phyloP scores from a whole-genome alignment of 2,888 invertebrate species.

The Synanthedon andrenaeformis region DNA sequence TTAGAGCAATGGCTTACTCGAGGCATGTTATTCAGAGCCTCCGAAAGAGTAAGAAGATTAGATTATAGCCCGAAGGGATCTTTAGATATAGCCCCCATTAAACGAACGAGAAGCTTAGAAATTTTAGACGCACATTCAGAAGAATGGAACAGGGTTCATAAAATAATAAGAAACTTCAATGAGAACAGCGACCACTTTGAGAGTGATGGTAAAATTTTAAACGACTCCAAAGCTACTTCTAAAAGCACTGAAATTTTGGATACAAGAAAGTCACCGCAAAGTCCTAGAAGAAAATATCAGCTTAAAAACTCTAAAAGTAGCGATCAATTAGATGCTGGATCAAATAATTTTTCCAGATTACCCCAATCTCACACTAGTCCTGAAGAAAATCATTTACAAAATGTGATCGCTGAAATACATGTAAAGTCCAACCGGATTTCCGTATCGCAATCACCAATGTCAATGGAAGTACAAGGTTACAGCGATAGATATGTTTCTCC shows the following conservation, averaged over 20 bases:
- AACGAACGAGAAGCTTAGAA: slow-evolving; percentile 80
- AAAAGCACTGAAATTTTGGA: slow-evolving; percentile 65
- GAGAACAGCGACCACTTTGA: slow-evolving; percentile 45
- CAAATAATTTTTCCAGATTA: slow-evolving; percentile 38
- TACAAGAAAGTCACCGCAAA: slow-evolving; percentile 29
- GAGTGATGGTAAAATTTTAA: slow-evolving; percentile 51
- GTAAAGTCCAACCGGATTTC: slow-evolving; percentile 51
- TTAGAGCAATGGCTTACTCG: slow-evolving; percentile 78
- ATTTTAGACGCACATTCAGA: slow-evolving; percentile 67
- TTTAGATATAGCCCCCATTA: slow-evolving; percentile 68
- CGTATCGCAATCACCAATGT: slow-evolving; percentile 50
- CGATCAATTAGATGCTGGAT: slow-evolving; percentile 52
- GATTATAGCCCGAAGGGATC: slow-evolving; percentile 65
- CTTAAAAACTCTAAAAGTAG: slow-evolving; percentile 54
- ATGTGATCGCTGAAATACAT: slow-evolving; percentile 61
- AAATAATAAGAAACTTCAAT: slow-evolving; percentile 47
- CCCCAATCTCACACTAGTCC: slow-evolving; percentile 24
- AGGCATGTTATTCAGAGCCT: slow-evolving; percentile 72
- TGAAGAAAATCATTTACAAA: slow-evolving; percentile 30
- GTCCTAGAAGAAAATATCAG: slow-evolving; percentile 37
- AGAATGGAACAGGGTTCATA: slow-evolving; percentile 55
- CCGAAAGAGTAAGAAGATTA: slow-evolving; percentile 57
- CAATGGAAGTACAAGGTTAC: slow-evolving; percentile 38
- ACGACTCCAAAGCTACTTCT: slow-evolving; percentile 52
- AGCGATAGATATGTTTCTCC: slow-evolving; percentile 40